Conservation (phyloP, 2,888 invertebrate genomes). For the Cataglyphis livida region DNA sequence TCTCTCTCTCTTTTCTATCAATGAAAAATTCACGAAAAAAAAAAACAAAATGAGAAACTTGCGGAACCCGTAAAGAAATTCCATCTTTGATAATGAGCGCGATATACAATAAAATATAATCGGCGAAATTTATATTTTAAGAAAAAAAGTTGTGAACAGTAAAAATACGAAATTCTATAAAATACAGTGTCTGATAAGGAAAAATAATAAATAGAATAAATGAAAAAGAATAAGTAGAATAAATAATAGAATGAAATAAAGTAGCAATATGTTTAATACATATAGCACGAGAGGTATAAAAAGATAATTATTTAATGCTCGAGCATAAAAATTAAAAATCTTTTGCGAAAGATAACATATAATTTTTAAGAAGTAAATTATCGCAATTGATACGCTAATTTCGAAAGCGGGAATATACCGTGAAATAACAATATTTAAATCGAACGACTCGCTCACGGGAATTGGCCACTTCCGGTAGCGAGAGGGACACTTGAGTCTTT, state of each 20-base stretch:
- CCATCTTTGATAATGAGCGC: neutral
- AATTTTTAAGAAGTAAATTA: neutral
- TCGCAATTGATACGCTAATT: neutral
- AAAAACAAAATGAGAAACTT: slow-evolving; percentile 1
- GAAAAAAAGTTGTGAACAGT: neutral
- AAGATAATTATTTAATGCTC: neutral
- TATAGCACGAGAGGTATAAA: neutral
- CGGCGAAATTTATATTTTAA: slow-evolving; percentile 20
- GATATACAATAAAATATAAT: neutral
- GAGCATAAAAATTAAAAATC: neutral
- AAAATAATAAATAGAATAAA: neutral
- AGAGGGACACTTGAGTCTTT: neutral
- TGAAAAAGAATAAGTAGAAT: neutral
- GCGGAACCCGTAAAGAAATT: slow-evolving; percentile 12
- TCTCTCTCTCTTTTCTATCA: neutral
- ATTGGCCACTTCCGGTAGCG: slow-evolving; percentile 15
- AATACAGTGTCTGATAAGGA: slow-evolving; percentile 2
- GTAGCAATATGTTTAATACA: neutral
- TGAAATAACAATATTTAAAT: slow-evolving; percentile 1
- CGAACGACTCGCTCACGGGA: neutral
- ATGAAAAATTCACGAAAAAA: neutral
- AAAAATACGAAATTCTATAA: slow-evolving; percentile 27
- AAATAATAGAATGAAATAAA: neutral
- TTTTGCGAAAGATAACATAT: neutral
- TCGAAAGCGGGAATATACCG: neutral